These are phyloP conservation scores for Ectemnius cavifrons DNA, from an alignment of 2,888 invertebrate species.

Conservation along the genomic window DNA sequence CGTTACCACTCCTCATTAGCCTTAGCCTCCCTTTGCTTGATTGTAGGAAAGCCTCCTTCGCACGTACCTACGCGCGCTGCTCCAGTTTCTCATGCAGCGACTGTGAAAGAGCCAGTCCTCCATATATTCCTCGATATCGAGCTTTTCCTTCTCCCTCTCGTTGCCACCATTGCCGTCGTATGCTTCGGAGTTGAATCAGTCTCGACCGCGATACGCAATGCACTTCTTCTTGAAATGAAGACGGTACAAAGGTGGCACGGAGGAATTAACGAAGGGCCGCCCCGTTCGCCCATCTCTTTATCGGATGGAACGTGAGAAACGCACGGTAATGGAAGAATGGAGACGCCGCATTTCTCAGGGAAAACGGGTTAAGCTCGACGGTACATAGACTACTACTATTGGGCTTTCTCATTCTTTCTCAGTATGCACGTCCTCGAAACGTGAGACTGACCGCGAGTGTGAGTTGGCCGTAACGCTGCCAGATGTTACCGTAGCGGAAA, in stretches of 20 bases:
- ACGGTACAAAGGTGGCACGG: not conserved
- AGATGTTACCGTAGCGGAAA: not conserved
- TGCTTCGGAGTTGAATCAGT: not conserved
- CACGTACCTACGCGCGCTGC: not conserved
- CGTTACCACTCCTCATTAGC: constrained; percentile 55
- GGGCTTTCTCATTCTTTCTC: not conserved
- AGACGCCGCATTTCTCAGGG: not conserved
- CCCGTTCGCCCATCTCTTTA: not conserved
- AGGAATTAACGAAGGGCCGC: not conserved
- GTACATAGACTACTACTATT: no score
- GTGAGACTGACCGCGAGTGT: constrained; percentile 7
- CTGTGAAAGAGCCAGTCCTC: not conserved
- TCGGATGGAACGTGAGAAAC: constrained; percentile 4
- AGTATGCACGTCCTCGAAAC: not conserved
- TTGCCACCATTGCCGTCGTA: not conserved
- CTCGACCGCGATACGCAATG: not conserved
- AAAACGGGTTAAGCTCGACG: not conserved
- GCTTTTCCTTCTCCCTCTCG: not conserved
- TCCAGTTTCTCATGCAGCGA: not conserved
- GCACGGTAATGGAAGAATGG: constrained; percentile 4
- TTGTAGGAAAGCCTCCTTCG: not conserved
- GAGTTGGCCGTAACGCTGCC: not conserved
- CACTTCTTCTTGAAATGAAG: not conserved
- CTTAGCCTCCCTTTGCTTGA: constrained; percentile 24
- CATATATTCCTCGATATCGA: not conserved